Evolutionary conservation across 2,797 vertebrate species (phyloP), one percentile per base, ranked within the genome.

Genomic region (Atherinosoma microstoma): DNA sequence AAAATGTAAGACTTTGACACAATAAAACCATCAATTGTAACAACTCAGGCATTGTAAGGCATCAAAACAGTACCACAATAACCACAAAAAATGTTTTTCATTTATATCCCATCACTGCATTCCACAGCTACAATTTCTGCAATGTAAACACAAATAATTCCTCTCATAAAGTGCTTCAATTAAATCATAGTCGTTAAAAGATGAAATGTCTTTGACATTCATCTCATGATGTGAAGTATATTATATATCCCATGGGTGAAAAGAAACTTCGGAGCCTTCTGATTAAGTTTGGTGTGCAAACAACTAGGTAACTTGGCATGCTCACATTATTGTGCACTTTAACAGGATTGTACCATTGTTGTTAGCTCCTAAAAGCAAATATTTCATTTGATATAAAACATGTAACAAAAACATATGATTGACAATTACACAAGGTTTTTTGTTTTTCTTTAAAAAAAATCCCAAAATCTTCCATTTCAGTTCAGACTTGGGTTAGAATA

Each of bases 141-240:
- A 57, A 79, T 83, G 86, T 88, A 87, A 90, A 91, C 83, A 80
- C 38, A 64, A 70, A 63, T 63, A 61, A 62, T 66, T 70, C 6
- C 7, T 59, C 2, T 63, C 13, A 68, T 89, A 92, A 94, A 93
- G 93, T 93, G 92, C 91, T 90, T 51, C 75, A 53, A 67, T 80
- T 68, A 67, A 85, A 80, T 40, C 11, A 64, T 2, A 68, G 56
- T 70, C 58, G 59, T 53, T 69, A 62, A 36, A 70, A 81, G 60
- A 40, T 32, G 15, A 1, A 64, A 75, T 24, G 40, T 38, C 2
- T 34, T 65, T 61, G 42, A 75, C 47, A 66, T 69, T 64, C 36
- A 79, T 54, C 64, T 27, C 38, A 34, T 56, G 15, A 22, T 35
- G 34, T 63, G 47, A 47, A 64, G 47, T 32, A 16, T 32, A 40